Base-by-base conservation (phyloP, 2,113 vertebrate species). In the Hypocryptadius cinnamomeus region DNA sequence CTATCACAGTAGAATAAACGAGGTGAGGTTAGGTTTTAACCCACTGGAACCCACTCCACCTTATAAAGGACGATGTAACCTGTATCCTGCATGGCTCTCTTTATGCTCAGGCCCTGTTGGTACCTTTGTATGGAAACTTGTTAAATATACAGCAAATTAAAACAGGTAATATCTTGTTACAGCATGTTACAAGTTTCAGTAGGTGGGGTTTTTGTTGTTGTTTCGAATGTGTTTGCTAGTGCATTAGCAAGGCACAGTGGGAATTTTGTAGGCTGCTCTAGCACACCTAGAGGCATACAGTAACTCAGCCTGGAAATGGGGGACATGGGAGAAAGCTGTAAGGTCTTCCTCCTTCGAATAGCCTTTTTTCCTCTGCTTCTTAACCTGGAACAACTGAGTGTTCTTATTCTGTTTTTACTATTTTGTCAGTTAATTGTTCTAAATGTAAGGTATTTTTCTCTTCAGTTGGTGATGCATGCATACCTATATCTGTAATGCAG, bases 1-100 rank as follows among this genome's bases (percentile, higher is more conserved):
- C 15, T 48, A 0, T 63, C 12, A 10, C 9, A 12, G n/a, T 3
- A 35, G 30, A 15, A 13, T 31, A 40, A 18, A 24, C 12, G n/a
- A 19, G 35, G 31, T 31, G 48, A 76, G 15, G 30, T 64, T 33
- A 33, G 27, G 33, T 64, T 14, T 71, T 59, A 66, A 63, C 13
- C 9, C 8, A 4, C 22, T 56, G 70, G 48, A 44, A 85, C 76
- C 39, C 8, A 3, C 15, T 72, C 5, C 18, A 5, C 8, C 16
- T 44, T 47, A 10, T 40, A 31, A 17, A 51, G 45, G 27, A 6
- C 9, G 4, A 0, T 2, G 7, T n/a, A 53, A 25, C 18, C 21
- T 84, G 7, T 70, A 11, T 35, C 13, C 24, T 53, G 3, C 4
- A 0, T 8, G 10, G 9, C 3, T 22, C 1, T 22, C 27, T 44